Evolutionary conservation across 2,888 invertebrate genomes (phyloP).

Genomic region (Andrena flavipes): DNA sequence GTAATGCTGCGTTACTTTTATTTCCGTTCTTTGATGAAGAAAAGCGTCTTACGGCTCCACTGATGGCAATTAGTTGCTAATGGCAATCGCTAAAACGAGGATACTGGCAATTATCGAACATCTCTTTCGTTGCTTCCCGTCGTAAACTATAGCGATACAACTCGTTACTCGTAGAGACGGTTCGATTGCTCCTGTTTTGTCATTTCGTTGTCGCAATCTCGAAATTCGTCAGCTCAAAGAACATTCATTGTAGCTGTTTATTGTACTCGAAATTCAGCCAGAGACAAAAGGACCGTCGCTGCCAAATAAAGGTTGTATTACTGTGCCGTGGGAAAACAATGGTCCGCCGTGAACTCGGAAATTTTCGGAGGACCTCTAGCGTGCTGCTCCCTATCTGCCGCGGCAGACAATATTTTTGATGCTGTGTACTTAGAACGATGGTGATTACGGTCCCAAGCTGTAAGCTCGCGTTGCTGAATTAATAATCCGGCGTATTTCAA

Average conservation of each 20-base stretch:
- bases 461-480: slow-evolving; percentile 16
- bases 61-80: not conserved
- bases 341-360: slow-evolving; percentile 9
- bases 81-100: not conserved
- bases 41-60: not conserved
- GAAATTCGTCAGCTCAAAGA: slow-evolving; percentile 1
- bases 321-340: slow-evolving; percentile 23
- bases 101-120: not conserved
- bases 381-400: not conserved
- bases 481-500: slow-evolving; percentile 15
- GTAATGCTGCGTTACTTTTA: not conserved
- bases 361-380: slow-evolving; percentile 36
- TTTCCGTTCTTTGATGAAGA: not conserved
- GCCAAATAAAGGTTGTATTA: slow-evolving; percentile 38
- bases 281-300: slow-evolving; percentile 41
- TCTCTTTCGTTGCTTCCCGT: not conserved
- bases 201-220: slow-evolving; percentile 7
- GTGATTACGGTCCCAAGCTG: slow-evolving; percentile 15
- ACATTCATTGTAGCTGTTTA: slow-evolving; percentile 46
- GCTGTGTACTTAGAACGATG: not conserved
- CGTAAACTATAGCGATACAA: not conserved
- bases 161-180: not conserved
- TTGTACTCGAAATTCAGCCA: slow-evolving; percentile 28
- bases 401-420: not conserved
- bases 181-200: slow-evolving; percentile 19